Percentiles rank a stretch among this genome's conserved stretches.
Evolutionary conservation across 2,888 invertebrate species (phyloP).

Genomic region (Calliphora vomitoria): DNA sequence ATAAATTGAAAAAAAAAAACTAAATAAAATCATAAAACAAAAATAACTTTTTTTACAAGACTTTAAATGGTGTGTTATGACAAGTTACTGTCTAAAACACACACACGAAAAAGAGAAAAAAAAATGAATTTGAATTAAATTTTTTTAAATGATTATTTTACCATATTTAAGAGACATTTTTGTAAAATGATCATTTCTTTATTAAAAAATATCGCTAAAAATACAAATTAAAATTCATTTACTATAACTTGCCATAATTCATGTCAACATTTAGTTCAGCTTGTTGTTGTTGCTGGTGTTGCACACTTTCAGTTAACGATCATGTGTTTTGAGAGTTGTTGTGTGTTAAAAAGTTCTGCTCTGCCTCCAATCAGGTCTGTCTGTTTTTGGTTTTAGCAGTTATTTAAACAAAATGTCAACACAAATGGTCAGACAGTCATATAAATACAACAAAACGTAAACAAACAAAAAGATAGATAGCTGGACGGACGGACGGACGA

Average conservation of each 20-base stretch:
- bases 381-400: constrained; percentile 66
- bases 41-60: constrained; percentile 24
- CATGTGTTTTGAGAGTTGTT: constrained; percentile 26
- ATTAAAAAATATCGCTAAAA: constrained; percentile 22
- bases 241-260: constrained; percentile 75
- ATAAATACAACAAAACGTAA: constrained; percentile 34
- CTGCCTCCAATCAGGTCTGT: constrained; percentile 49
- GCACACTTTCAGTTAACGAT: constrained; percentile 38
- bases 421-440: constrained; percentile 71
- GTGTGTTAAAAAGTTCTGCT: constrained; percentile 40
- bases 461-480: constrained; percentile 49
- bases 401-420: constrained; percentile 74
- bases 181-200: constrained; percentile 67
- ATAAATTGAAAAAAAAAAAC: constrained; percentile 16
- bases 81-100: constrained; percentile 21
- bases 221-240: constrained; percentile 71
- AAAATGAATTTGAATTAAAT: not conserved
- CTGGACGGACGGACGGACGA: constrained; percentile 27
- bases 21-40: constrained; percentile 32
- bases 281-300: constrained; percentile 23
- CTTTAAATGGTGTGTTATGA: constrained; percentile 44
- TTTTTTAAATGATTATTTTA: constrained; percentile 11
- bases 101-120: constrained; percentile 3
- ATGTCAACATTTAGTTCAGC: constrained; percentile 76
- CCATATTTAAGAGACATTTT: constrained; percentile 29